Base-by-base conservation (phyloP, 2,797 vertebrate genomes). In the Notamacropus eugenii region DNA sequence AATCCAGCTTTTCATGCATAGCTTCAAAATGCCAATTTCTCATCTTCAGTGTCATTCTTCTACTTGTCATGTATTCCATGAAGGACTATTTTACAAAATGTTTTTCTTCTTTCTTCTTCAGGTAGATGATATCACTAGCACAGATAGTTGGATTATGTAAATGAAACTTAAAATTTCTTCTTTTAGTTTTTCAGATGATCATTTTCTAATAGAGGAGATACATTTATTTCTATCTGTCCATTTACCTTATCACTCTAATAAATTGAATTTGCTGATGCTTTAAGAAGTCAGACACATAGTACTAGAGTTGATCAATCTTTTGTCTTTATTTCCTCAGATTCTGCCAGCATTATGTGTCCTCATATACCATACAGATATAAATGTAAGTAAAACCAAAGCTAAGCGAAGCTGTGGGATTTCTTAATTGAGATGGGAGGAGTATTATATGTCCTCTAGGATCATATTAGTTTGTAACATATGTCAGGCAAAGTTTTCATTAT, bases 341-440 rank as follows among this genome's bases (percentile, higher is more conserved):
- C 99, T 99, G 97, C 99, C 99, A 94, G 99, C 99, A 95, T 99
- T 99, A 87, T 99, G 99, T 99, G 99, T 99, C 98, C 99, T 99
- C 98, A 99, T 99, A 99, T 99, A 99, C 98, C 99, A 99, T 98
- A 99, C 99, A 56, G 99, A 99, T 98, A 99, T 99, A 98, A 99
- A 99, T 56, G 99, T 99, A 99, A 99, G 99, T 99, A 99, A 95
- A 96, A 92, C 74, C 91, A 62, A 91, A 93, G 10, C 40, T 93
- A 62, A 92, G 5, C 22, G 95, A 62, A 93, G 16, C 16, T 96
- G 90, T 97, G 56, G 1, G 57, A 90, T 94, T 93, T 94, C 57
- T 96, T 90, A 14, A 93, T 94, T 74, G 34, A 82, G 16, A 90
- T 50, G 82, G 34, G 50, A 59, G 56, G 8, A 10, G 1, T 91